Evolutionary conservation across 2,888 invertebrate genomes (phyloP).

Genomic region (Limnephilus lunatus): DNA sequence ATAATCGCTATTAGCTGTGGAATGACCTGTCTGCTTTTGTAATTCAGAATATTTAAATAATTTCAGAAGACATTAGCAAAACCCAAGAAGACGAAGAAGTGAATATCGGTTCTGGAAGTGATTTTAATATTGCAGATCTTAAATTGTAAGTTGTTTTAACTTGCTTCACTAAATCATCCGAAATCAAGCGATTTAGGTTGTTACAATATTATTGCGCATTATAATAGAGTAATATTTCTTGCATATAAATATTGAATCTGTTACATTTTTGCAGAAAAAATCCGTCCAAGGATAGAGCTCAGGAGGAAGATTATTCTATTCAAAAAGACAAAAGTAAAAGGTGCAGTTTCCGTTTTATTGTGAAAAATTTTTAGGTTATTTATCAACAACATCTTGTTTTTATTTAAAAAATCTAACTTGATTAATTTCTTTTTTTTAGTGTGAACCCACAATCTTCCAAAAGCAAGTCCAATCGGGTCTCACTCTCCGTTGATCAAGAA

Average conservation of each 20-base stretch:
- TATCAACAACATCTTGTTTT: background rate
- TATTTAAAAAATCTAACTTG: background rate
- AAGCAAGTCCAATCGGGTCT: constrained; percentile 19
- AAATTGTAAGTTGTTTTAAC: constrained; percentile 41
- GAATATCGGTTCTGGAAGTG: constrained; percentile 33
- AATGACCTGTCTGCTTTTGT: background rate
- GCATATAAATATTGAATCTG: background rate
- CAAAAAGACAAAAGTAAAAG: constrained; percentile 44
- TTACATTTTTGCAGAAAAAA: constrained; percentile 41
- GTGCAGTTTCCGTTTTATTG: background rate
- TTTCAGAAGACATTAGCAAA: constrained; percentile 41
- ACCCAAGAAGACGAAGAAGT: constrained; percentile 45
- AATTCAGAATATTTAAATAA: background rate
- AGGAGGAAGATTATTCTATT: constrained; percentile 31
- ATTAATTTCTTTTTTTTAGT: constrained; percentile 16
- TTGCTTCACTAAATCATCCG: background rate
- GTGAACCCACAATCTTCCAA: constrained; percentile 38
- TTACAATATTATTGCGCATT: background rate
- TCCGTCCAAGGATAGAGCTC: background rate
- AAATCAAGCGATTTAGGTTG: background rate
- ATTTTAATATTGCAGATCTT: constrained; percentile 19
- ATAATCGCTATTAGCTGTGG: background rate
- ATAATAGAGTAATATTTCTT: background rate
- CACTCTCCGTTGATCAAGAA: constrained; percentile 41
- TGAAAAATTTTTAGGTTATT: background rate